Base-by-base conservation (phyloP, 2,888 invertebrate genomes). In the Acheta domesticus region DNA sequence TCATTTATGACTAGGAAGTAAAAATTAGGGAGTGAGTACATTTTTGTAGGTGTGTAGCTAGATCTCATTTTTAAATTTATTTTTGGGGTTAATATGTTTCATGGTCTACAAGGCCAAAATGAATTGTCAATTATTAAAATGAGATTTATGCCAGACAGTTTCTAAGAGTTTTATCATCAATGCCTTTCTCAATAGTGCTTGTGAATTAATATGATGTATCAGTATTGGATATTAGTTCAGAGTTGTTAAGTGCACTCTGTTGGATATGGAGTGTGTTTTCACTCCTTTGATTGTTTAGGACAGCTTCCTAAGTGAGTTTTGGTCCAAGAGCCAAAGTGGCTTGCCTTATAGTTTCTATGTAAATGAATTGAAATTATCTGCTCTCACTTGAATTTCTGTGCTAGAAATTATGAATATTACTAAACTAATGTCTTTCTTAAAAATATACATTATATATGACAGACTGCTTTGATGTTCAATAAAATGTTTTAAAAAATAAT, bases 391-490 rank as follows among this genome's bases (percentile, higher is more conserved):
- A 62, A 62, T n/a, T 62, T 62, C 62, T 62, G 62, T 36, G 62
- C 14, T 62, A 62, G 62, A 62, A 62, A 62, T 62, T 62, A 62
- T 62, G n/a, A 62, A 62, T 62, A n/a, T 75, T 75, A 75, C 36
- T 23, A 23, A 36, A 75, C 21, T 23, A 75, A 21, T 75, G 80
- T 82, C 80, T 82, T 80, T 82, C 80, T 81, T 78, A 78, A 49
- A 73, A 75, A 79, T 62, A 62, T 62, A 62, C 62, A 62, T 74
- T 75, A 76, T 79, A 80, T 80, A 79, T 79, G 80, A 78, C 80
- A 81, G 80, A 83, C 81, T 81, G 82, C 82, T 83, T 82, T 81
- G 82, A 82, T 80, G 80, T 81, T 48, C 48, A 78, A 76, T 23
- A n/a, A 62, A 62, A 62, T 62, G 62, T 62, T 62, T 62, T 62